Evolutionary conservation across 2,113 vertebrate genomes (phyloP).

Genomic region (Prinia subflava): DNA sequence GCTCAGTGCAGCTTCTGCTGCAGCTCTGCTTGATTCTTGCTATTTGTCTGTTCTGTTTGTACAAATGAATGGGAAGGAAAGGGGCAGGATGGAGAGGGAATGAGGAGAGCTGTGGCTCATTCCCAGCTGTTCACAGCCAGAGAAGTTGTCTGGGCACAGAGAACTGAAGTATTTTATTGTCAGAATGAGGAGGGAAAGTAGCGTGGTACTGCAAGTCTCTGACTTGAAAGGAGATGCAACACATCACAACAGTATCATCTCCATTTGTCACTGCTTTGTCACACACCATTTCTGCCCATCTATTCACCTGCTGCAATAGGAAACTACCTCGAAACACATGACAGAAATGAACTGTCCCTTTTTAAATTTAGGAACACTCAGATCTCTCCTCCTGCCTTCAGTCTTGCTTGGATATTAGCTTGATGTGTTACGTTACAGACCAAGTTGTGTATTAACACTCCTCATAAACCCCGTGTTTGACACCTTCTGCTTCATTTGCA

Average conservation of each 20-base stretch:
- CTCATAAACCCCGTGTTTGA: not conserved
- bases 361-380: not conserved
- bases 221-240: not conserved
- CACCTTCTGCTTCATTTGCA: conserved; percentile 2
- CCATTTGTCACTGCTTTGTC: not conserved
- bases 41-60: not conserved
- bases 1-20: not conserved
- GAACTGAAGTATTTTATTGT: not conserved
- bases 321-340: not conserved
- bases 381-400: not conserved
- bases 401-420: not conserved
- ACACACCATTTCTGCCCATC: not conserved
- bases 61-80: not conserved
- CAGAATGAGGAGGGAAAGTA: not conserved
- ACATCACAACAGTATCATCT: not conserved
- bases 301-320: not conserved
- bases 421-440: not conserved
- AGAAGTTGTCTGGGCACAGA: not conserved
- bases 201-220: not conserved
- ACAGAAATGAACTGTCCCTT: not conserved
- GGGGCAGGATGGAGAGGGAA: not conserved
- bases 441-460: not conserved
- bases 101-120: not conserved
- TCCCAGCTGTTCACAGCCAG: not conserved
- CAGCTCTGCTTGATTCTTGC: not conserved